phyloP scores from a whole-genome alignment of 2,888 invertebrate species.

The Creontiades dilutus region DNA sequence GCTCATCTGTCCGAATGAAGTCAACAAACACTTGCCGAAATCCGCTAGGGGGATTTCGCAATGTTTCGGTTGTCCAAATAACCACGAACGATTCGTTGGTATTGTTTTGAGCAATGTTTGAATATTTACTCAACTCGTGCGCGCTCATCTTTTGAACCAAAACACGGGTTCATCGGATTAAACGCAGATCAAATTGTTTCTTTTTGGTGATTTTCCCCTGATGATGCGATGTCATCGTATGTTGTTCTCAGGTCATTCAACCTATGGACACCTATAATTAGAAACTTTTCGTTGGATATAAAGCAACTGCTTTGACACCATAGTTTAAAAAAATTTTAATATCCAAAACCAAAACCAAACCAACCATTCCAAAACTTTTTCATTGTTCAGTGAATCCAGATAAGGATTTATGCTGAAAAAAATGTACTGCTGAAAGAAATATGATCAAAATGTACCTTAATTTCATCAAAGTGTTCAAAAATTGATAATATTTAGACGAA shows the following conservation, averaged over 20 bases:
- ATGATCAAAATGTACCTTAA: too few species aligned
- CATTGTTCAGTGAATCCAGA: too few species aligned
- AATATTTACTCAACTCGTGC: slow-evolving; percentile 1
- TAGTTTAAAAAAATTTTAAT: too few species aligned
- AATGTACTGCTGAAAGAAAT: too few species aligned
- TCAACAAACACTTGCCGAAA: background rate
- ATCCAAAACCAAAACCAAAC: too few species aligned
- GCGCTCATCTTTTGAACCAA: slow-evolving; percentile 13
- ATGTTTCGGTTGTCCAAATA: background rate
- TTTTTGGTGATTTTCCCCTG: background rate
- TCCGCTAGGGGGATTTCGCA: background rate
- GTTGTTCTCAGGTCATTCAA: background rate
- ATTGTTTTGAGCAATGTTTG: background rate
- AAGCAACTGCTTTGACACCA: too few species aligned
- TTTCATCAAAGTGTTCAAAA: too few species aligned
- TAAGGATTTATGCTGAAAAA: too few species aligned
- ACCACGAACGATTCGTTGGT: background rate
- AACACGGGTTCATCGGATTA: slow-evolving; percentile 7
- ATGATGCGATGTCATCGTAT: background rate
- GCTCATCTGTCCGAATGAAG: background rate
- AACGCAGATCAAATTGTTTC: background rate
- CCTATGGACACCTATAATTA: too few species aligned
- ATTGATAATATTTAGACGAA: too few species aligned
- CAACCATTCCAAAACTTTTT: too few species aligned
- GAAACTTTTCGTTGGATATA: too few species aligned